These are phyloP conservation scores for Antechinus stuartii DNA, from an alignment of 2,113 vertebrate genomes.

Conservation along the genomic window DNA sequence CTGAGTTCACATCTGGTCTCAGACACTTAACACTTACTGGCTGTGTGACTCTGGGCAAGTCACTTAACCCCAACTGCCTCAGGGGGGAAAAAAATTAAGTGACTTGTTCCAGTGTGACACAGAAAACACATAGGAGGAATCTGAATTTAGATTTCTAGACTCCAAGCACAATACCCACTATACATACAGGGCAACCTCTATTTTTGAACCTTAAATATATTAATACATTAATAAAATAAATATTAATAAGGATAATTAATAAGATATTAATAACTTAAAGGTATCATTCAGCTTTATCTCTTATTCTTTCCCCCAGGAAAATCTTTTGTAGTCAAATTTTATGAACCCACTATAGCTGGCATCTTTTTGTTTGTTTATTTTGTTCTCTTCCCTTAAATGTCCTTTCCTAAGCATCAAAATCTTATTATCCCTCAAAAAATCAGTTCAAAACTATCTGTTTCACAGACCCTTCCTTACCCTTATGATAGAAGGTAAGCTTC, in stretches of 20 bases:
- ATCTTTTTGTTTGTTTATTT: background rate
- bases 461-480: background rate
- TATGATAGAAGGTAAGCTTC: background rate
- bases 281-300: background rate
- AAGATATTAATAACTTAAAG: background rate
- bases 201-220: background rate
- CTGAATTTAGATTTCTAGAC: background rate
- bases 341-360: background rate
- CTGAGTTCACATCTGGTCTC: too few relatives aligned
- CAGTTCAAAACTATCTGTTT: conserved; percentile 37
- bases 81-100: too few relatives aligned
- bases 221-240: background rate
- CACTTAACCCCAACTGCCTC: too few relatives aligned
- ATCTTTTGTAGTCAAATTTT: background rate
- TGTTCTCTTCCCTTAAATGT: background rate
- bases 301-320: background rate
- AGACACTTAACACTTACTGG: too few relatives aligned
- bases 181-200: background rate
- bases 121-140: background rate
- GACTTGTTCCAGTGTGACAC: background rate
- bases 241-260: too few relatives aligned
- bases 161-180: background rate
- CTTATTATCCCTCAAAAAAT: background rate
- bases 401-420: conserved; percentile 12
- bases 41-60: too few relatives aligned